Percentiles rank a stretch among this genome's conserved stretches.
phyloP scores from a whole-genome alignment of 2,113 vertebrate species.

The Xiphophorus couchianus region DNA sequence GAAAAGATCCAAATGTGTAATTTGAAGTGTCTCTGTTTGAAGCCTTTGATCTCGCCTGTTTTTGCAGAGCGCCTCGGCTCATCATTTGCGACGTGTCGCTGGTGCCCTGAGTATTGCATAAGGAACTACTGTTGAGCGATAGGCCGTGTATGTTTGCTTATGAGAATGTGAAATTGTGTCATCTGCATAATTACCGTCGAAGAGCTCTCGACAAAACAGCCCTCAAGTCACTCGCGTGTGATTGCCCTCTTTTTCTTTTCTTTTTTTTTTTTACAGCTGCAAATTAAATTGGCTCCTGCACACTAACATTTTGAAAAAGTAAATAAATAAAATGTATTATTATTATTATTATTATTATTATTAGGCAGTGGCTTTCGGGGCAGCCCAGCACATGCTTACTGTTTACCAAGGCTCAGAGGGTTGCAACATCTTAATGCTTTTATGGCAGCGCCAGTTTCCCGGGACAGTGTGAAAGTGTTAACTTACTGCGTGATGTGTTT shows the following conservation, averaged over 20 bases:
- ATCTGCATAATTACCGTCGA: constrained; percentile 79
- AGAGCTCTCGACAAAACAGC: constrained; percentile 67
- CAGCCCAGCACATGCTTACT: neutral
- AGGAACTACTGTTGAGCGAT: constrained; percentile 70
- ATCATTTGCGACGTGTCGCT: constrained; percentile 68
- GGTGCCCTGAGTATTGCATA: constrained; percentile 69
- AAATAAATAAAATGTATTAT: constrained; percentile 13
- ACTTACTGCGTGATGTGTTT: constrained; percentile 78
- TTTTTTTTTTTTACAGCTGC: constrained; percentile 38
- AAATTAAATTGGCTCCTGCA: constrained; percentile 46
- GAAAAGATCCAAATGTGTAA: constrained; percentile 87
- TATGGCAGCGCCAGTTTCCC: constrained; percentile 79
- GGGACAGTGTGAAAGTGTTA: constrained; percentile 80
- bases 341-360: constrained; percentile 11
- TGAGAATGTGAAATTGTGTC: constrained; percentile 76
- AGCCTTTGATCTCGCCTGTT: constrained; percentile 85
- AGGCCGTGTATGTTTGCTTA: constrained; percentile 73
- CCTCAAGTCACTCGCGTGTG: constrained; percentile 62
- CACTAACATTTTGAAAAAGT: constrained; percentile 10
- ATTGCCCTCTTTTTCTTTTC: constrained; percentile 54
- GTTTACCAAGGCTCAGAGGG: neutral
- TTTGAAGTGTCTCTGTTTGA: constrained; percentile 84
- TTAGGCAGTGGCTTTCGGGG: neutral
- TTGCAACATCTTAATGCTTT: constrained; percentile 72
- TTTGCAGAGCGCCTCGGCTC: constrained; percentile 70